Conservation (phyloP, 64 coral and sea anemone genomes). For the Actinia tenebrosa region DNA sequence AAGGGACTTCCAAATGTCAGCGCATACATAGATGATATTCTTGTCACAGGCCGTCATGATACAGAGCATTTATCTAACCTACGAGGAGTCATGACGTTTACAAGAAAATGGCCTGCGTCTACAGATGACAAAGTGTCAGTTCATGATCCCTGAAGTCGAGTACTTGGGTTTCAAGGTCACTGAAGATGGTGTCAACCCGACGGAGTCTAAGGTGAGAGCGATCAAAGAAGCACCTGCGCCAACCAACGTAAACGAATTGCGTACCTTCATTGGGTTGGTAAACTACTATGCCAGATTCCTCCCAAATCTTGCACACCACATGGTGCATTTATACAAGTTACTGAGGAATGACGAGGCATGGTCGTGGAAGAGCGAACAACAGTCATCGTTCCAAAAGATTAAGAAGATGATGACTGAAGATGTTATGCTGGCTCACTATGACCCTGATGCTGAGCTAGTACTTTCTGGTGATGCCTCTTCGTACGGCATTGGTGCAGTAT, state of each 20-base stretch:
- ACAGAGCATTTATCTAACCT: conserved; percentile 35
- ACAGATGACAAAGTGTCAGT: conserved; percentile 39
- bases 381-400: conserved; percentile 32
- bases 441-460: conserved; percentile 45
- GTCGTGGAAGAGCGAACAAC: conserved; percentile 6
- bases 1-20: conserved; percentile 29
- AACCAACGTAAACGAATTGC: conserved; percentile 1
- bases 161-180: conserved; percentile 33
- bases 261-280: conserved; percentile 14
- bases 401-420: conserved; percentile 35
- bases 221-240: conserved; percentile 24
- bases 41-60: conserved; percentile 33
- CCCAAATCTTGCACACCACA: conserved; percentile 36
- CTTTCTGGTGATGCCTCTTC: conserved; percentile 56
- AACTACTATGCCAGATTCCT: conserved; percentile 22
- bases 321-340: neutral
- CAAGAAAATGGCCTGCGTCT: conserved; percentile 30
- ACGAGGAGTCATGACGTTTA: conserved; percentile 7
- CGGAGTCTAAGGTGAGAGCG: conserved; percentile 9
- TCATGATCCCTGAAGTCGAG: conserved; percentile 38
- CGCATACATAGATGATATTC: conserved; percentile 31
- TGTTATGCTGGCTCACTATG: conserved; percentile 38
- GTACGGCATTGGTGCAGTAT: conserved; percentile 38
- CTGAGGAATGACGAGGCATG: conserved; percentile 31
- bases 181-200: conserved; percentile 15